Base-by-base conservation (phyloP, 37 sponge, comb jelly and placozoan species). In the Geodia barretti region DNA sequence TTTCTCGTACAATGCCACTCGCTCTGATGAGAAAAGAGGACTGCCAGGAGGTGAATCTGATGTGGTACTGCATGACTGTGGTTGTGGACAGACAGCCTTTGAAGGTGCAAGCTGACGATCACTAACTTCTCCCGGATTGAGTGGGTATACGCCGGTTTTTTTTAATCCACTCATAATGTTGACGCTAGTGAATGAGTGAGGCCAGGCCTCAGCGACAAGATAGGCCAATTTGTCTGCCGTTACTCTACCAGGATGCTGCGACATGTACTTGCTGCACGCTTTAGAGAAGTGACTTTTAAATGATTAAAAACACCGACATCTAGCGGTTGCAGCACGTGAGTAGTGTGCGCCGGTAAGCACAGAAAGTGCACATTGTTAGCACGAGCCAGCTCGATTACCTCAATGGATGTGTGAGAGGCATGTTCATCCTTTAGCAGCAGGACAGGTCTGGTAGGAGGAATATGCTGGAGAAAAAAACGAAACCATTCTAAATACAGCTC, bases 251-350 rank as follows among this genome's bases (percentile, higher is more conserved):
- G 92, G 83, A 47, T 78, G 5, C n/a, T 71, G 25, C 0, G 29
- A 38, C 40, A 85, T 60, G 41, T 78, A 85, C 11, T 77, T 76
- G 28, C 25, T 34, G 36, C 86, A 85, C 2, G 84, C 90, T 39
- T 84, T 89, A 58, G 43, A 47, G 64, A 84, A 89, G 26, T 75
- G 37, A 31, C 58, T 31, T 62, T 83, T 84, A 37, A 89, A 82
- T 0, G 91, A 86, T 69, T 90, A 40, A 90, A 85, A 20, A 84
- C 82, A 24, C 86, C 78, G 0, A 90, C 86, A 85, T 84, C 86
- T 23, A 90, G 42, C 25, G 86, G 86, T 73, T 90, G 91, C 1
- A 90, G 82, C 32, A 84, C 74, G 43, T 90, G 91, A 0, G 81
- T 72, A 4, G 86, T 85, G 62, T 90, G 91, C 0, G 91, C 54